A percentile compares a stretch with the other conserved stretches of the same genome.
Evolutionary conservation across 2,113 vertebrate genomes (phyloP).

Genomic region (Athene noctua): DNA sequence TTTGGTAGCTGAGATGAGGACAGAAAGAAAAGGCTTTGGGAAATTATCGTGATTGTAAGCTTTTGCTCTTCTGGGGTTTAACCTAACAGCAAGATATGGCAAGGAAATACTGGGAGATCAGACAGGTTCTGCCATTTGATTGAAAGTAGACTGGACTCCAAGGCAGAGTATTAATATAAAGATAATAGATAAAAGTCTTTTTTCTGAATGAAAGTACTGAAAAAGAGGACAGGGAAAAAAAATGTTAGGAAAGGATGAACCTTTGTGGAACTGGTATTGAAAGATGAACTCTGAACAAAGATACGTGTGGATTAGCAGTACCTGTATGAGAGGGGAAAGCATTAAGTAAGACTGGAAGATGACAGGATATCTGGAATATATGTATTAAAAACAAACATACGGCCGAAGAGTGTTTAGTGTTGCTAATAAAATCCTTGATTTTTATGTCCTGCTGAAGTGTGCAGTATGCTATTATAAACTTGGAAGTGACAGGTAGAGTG

Average conservation of each 20-base stretch:
- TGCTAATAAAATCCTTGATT: neutral
- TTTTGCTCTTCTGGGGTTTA: neutral
- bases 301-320: neutral
- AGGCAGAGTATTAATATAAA: neutral
- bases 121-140: neutral
- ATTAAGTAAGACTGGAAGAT: neutral
- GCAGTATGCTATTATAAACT: neutral
- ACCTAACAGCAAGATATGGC: neutral
- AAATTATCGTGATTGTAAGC: neutral
- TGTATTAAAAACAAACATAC: neutral
- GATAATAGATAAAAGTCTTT: neutral
- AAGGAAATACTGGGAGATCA: neutral
- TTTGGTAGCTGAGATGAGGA: neutral
- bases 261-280: neutral
- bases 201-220: neutral
- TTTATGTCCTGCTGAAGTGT: neutral
- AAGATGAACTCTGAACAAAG: neutral
- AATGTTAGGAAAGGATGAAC: neutral
- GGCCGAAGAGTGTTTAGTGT: neutral
- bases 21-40: neutral
- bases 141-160: neutral
- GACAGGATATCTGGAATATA: neutral
- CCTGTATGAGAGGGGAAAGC: neutral
- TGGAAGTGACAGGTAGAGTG: conserved; percentile 8
- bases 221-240: neutral